Base-by-base conservation (phyloP, 1,140 invertebrate genomes). In the Bursaphelenchus mucronatus region DNA sequence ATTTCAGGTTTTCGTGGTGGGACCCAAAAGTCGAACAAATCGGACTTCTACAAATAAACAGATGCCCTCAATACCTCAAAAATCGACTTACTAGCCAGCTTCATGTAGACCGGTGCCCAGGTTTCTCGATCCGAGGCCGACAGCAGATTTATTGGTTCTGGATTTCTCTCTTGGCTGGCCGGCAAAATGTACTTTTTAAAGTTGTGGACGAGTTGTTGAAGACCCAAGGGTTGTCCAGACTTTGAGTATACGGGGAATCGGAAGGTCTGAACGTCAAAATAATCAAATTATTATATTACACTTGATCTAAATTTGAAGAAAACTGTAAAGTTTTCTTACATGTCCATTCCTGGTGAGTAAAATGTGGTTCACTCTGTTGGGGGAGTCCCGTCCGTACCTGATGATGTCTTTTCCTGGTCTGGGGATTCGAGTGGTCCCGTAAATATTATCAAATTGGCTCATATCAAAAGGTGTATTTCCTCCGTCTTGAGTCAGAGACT, bases 401-500 rank as follows among this genome's bases (percentile, higher is more conserved):
- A 76, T 64, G 46, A 61, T 61, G 53, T 76, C 74, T 41, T 69
- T 71, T 39, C 40, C 55, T 40, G 57, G 17, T 54, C 63, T 59
- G 4, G 77, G 77, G 30, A 81, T 66, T 43, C 77, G n/a, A 1
- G 76, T 80, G 1, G 77, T 79, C n/a, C 77, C 77, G 49, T 68
- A 76, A 17, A 79, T 43, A 53, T 71, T 64, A 52, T 73, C 61
- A 63, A 80, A 79, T 57, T 79, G 77, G 47, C 74, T 77, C 77
- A 79, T 79, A 44, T 79, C 77, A 57, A 79, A 70, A 13, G 70
- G 70, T 15, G 63, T 58, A 6, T 68, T 72, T 61, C 78, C 78
- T 58, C 58, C 67, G 46, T 79, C 76, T 53, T 64, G 67, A n/a
- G 63, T 52, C 40, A 79, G 47, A 10, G 63, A 17, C n/a, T 74